Percentiles rank a stretch among this genome's conserved stretches.
These are phyloP conservation scores for Petrolisthes manimaculis DNA, from an alignment of 2,888 invertebrate species.

Conservation along the genomic window DNA sequence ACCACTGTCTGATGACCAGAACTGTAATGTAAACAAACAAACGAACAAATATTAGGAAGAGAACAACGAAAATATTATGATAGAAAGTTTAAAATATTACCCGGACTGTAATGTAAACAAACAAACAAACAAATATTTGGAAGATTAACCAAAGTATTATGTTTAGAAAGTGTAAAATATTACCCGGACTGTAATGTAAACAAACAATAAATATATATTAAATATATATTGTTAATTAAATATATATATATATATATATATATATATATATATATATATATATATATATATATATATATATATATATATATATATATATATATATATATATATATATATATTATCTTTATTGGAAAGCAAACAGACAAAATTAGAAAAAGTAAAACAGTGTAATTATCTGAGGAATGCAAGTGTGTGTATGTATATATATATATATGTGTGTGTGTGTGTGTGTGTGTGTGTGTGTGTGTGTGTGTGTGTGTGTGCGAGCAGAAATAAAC, in stretches of 20 bases:
- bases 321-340: too few relatives aligned
- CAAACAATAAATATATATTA: not conserved
- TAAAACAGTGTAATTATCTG: too few relatives aligned
- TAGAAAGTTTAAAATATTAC: not conserved
- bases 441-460: slow-evolving; percentile 16
- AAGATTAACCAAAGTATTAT: not conserved
- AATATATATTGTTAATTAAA: too few relatives aligned
- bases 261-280: too few relatives aligned
- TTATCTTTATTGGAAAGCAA: too few relatives aligned
- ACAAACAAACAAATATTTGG: too few relatives aligned
- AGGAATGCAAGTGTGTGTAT: slow-evolving; percentile 8
- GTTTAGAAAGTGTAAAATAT: not conserved
- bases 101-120: too few relatives aligned
- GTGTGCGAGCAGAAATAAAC: not conserved
- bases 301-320: too few relatives aligned
- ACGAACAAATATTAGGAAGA: not conserved
- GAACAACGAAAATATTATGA: not conserved
- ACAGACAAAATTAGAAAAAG: too few relatives aligned
- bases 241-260: too few relatives aligned
- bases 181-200: not conserved
- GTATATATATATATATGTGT: not conserved
- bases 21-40: not conserved
- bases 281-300: too few relatives aligned
- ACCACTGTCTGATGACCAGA: slow-evolving; percentile 35
- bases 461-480: not conserved